Base-by-base conservation (phyloP, 2,888 invertebrate genomes). In the Drosophila sordidula region DNA sequence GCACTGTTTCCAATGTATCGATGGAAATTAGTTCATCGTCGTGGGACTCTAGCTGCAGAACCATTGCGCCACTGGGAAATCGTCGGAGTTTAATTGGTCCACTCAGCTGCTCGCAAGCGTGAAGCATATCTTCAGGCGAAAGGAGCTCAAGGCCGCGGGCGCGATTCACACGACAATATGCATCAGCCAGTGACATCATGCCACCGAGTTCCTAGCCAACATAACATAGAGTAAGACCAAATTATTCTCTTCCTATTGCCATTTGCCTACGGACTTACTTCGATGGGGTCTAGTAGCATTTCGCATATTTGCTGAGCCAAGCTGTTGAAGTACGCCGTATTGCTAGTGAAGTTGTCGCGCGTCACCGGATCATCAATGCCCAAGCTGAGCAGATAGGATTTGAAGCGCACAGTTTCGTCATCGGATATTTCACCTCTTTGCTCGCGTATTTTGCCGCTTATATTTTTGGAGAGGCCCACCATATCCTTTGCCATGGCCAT, bases 321-420 rank as follows among this genome's bases (percentile, higher is more conserved):
- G 80, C 96, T 96, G 83, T 94, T 93, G 91, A 96, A 97, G 92
- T 98, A 99, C 71, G 96, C 95, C 12, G 95, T 95, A 75, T 97
- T 97, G 57, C 95, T 96, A 89, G 96, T 96, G 90, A 96, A 98
- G 11, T 96, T 95, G 88, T 97, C 97, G 89, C 98, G 95, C 0
- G 99, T 99, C 0, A 99, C 99, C 1, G 99, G 99, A 93, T 99
- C 99, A 89, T 98, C 98, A 77, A 99, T 98, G 80, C 99, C 99
- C 87, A 99, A 94, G 91, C 98, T 99, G 93, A 99, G 94, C 49
- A 99, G 93, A 91, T 99, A 98, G 0, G 98, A 96, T 91, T 99
- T 99, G 91, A 99, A 99, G 83, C 96, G 95, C 5, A 98, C 95
- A 8, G 99, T 99, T 93, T 99, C 99, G 93, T 99, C 99, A 92